Conservation (phyloP, 2,113 vertebrate species). For the Myanophis thanlyinensis region DNA sequence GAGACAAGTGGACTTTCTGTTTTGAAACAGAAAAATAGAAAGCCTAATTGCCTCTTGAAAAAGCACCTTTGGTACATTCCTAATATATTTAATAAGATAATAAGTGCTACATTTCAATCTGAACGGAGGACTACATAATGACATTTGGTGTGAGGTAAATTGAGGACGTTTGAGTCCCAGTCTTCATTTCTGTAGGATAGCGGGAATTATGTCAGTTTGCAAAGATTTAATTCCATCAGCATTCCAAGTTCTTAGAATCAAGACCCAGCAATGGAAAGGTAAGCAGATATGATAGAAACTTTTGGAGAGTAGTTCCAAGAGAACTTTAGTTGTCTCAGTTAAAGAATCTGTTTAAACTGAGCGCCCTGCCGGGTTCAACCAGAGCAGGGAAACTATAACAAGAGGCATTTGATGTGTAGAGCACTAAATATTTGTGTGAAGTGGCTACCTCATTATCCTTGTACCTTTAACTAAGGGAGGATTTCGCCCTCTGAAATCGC, state of each 20-base stretch:
- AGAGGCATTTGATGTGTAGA: slow-evolving; percentile 63
- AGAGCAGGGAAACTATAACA: slow-evolving; percentile 64
- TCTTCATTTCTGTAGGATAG: no score
- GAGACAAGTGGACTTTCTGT: no score
- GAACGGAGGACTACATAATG: no score
- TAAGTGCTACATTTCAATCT: not conserved
- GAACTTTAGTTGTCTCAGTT: slow-evolving; percentile 55
- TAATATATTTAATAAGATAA: not conserved
- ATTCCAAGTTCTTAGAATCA: not conserved
- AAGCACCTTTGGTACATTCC: no score
- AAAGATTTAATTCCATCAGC: not conserved
- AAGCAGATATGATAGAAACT: not conserved
- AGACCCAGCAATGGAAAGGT: not conserved
- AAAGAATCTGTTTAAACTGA: slow-evolving; percentile 68
- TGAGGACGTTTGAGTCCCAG: not conserved
- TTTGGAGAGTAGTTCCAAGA: slow-evolving; percentile 37
- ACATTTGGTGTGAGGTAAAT: not conserved
- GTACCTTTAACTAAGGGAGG: slow-evolving; percentile 72
- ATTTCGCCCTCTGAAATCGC: slow-evolving; percentile 80
- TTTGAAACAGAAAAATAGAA: no score
- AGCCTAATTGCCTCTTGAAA: no score
- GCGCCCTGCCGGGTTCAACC: slow-evolving; percentile 65
- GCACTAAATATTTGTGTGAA: slow-evolving; percentile 61
- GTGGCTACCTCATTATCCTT: slow-evolving; percentile 66
- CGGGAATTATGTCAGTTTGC: not conserved